Base-by-base conservation (phyloP, 2,797 vertebrate genomes). In the Aphelocoma californica region DNA sequence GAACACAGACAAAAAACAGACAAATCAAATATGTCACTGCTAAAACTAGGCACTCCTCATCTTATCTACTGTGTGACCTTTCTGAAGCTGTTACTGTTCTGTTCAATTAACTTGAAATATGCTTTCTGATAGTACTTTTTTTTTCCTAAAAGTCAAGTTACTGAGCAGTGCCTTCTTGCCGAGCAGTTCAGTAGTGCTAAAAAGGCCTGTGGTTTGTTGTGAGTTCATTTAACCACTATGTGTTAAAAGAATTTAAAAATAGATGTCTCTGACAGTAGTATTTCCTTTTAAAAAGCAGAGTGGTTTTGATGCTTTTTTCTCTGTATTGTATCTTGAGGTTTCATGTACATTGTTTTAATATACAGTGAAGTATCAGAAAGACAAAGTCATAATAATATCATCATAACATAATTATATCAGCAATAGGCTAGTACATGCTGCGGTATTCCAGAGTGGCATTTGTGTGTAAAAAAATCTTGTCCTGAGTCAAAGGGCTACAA, bases 241-340 rank as follows among this genome's bases (percentile, higher is more conserved):
- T 26, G 25, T 40, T 88, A 91, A 81, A 83, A 24, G 6, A 67
- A 13, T 86, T 95, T 85, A 19, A 83, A 87, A 96, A 77, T 67
- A 80, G 72, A 18, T 89, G 32, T 86, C 64, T 90, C 81, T 92
- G 73, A 71, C 9, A 12, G 40, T n/a, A 82, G 10, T 47, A 70
- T 51, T 94, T 91, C 32, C 48, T 94, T 95, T 92, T 69, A 48
- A 95, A 95, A 92, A 90, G 26, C 25, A 53, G 12, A 79, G n/a
- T 66, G 9, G 20, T 77, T 92, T 88, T 72, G 23, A 29, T 81
- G 64, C 44, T 93, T 96, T 90, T 71, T 83, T 90, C 34, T 92
- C 77, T 78, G n/a, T 38, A 13, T 62, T 61, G 24, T 38, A 79
- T 48, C 74, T 90, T 77, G 74, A 50, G 25, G 32, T 67, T 87